Evolutionary conservation across 1,140 invertebrate genomes (phyloP), one percentile per base, ranked within the genome.

Genomic region (Thaumetopoea pityocampa): DNA sequence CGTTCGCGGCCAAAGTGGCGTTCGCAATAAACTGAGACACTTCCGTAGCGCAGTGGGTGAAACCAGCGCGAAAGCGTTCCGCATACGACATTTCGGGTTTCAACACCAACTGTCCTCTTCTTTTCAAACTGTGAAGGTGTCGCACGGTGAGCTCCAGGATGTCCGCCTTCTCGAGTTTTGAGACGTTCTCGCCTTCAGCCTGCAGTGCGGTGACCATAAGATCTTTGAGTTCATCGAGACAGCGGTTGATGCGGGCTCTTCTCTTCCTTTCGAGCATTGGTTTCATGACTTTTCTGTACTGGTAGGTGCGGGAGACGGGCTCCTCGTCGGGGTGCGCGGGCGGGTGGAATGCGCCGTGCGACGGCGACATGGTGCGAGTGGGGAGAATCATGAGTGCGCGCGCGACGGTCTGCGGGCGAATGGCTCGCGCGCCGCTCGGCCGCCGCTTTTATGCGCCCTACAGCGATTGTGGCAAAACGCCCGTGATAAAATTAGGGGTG

Each of bases 141-240:
- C 93, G 90, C 1, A 98, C 96, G 0, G 97, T 97, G 64, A 98
- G 87, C 74, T 99, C 97, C 23, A 98, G 87, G 59, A 99, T 97
- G 76, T 98, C 97, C 1, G 97, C 96, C 74, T 99, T 99, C 83
- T 99, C 97, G 53, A 98, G 81, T 65, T 98, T 97, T 29, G 94
- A 92, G n/a, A 96, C 93, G 73, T 94, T 94, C 71, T 96, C 94
- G 20, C 94, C 94, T 82, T 95, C 94, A 16, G 92, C 89, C 54
- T 94, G 93, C 1, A 96, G 81, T 1, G 94, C 93, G 26, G 94
- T 92, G 19, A 97, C 92, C 89, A 98, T 96, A 35, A 98, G 86
- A 64, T 94, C 93, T 72, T 98, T 98, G 10, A 98, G 87, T 69
- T 97, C 94, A 72, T 96, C 94, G 46, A 98, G 86, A 73, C 95